Percentiles rank a stretch among this genome's conserved stretches.
Conservation (phyloP, 2,797 vertebrate genomes). For the Tolypeutes matacus region DNA sequence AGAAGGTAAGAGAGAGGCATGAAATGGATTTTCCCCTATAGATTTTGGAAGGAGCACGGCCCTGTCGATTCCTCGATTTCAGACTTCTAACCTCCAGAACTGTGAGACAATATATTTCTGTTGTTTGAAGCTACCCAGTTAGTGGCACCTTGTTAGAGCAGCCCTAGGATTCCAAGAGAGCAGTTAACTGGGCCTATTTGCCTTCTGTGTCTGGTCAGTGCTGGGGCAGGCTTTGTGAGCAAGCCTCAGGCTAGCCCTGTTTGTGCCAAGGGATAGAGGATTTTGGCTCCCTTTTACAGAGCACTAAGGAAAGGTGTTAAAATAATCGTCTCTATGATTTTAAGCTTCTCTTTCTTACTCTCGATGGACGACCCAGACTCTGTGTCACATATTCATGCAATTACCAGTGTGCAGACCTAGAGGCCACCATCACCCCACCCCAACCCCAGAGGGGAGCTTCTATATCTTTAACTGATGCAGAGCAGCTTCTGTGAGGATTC, state of each 20-base stretch:
- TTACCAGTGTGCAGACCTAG: accelerated
- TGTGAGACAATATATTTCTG: no score
- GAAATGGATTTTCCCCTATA: no score
- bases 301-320: not conserved
- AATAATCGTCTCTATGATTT: not conserved
- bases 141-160: no score
- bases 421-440: accelerated
- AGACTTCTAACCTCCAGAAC: no score
- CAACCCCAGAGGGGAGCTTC: not conserved
- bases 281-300: not conserved
- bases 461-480: not conserved
- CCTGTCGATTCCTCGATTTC: no score
- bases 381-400: not conserved
- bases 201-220: not conserved
- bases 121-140: no score
- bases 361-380: not conserved
- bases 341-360: not conserved
- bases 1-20: no score
- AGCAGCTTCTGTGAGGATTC: not conserved
- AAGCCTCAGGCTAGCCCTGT: not conserved
- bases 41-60: no score
- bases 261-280: not conserved
- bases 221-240: not conserved
- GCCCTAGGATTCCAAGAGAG: no score
- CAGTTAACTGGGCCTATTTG: not conserved